These are phyloP conservation scores for Chloropsis cyanopogon DNA, from an alignment of 2,113 vertebrate genomes.

Conservation along the genomic window DNA sequence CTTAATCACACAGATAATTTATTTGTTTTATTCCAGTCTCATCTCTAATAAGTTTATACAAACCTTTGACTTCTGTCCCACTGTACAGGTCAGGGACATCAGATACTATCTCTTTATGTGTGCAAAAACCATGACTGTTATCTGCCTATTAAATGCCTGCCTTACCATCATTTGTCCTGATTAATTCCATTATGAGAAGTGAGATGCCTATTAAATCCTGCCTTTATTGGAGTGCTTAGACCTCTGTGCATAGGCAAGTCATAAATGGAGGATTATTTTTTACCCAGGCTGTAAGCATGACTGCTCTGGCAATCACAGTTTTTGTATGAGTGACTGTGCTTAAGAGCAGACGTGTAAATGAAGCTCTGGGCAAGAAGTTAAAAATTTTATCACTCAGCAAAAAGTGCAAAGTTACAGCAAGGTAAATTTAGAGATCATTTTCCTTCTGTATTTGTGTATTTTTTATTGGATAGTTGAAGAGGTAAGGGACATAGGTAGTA, in stretches of 20 bases:
- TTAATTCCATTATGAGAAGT: neutral
- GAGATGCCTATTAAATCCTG: neutral
- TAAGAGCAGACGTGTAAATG: neutral
- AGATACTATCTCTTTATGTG: neutral
- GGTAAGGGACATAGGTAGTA: neutral
- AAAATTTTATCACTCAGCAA: neutral
- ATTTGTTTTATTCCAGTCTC: neutral
- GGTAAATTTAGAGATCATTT: neutral
- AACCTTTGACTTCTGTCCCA: neutral
- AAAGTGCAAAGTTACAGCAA: neutral
- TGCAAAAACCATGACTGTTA: neutral
- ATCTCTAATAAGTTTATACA: neutral
- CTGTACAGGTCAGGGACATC: neutral
- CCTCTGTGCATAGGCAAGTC: neutral
- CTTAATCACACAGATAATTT: neutral
- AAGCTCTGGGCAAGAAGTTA: neutral
- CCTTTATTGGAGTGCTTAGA: neutral
- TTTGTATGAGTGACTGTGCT: neutral
- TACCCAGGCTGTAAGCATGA: neutral
- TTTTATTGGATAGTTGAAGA: neutral
- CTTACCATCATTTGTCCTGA: neutral
- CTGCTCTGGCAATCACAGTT: neutral
- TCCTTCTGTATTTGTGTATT: neutral
- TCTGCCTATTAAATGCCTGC: neutral
- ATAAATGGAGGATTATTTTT: neutral